Evolutionary conservation across 2,113 vertebrate genomes (phyloP), one percentile per base, ranked within the genome.

Genomic region (Menidia beryllina): DNA sequence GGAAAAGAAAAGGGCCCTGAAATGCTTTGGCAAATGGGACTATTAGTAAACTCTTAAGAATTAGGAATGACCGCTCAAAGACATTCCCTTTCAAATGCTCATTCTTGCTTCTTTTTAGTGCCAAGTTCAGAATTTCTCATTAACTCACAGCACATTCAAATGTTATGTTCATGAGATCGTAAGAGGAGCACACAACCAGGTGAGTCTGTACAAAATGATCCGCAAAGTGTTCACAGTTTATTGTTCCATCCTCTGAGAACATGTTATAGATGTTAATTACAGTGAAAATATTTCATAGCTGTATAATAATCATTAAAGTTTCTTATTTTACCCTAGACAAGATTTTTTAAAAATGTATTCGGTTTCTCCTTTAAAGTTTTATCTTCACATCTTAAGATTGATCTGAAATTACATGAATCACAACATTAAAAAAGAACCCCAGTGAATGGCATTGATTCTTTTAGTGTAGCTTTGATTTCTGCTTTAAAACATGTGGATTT

Each of bases 31-130:
- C 77, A 82, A 86, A 85, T 72, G 62, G 58, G 52, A 52, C 72
- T 62, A 75, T 82, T 75, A 72, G 86, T 89, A 81, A 84, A 82
- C 60, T 83, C 80, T 82, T 83, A 69, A 82, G 69, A 86, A 69
- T 82, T 83, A 69, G 81, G 69, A 86, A 69, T 65, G 60, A 76
- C 53, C 55, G 60, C 65, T 85, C 59, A 79, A 45, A 69, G 50
- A 77, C 43, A n/a, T 25, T 77, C 41, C 26, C 27, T 57, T 75
- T 61, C 48, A 47, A 67, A 76, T 58, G 45, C 24, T 53, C 51
- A 34, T 39, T 9, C 54, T 65, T 50, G n/a, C 19, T 58, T 21
- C 54, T 82, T 62, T 48, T 48, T 52, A 65, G 50, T 41, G 53
- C 12, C 7, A 1, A 58, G 41, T 30, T 39, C 43, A 21, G 53